Base-by-base conservation (phyloP, 2,797 vertebrate genomes). In the Malurus leucopterus region DNA sequence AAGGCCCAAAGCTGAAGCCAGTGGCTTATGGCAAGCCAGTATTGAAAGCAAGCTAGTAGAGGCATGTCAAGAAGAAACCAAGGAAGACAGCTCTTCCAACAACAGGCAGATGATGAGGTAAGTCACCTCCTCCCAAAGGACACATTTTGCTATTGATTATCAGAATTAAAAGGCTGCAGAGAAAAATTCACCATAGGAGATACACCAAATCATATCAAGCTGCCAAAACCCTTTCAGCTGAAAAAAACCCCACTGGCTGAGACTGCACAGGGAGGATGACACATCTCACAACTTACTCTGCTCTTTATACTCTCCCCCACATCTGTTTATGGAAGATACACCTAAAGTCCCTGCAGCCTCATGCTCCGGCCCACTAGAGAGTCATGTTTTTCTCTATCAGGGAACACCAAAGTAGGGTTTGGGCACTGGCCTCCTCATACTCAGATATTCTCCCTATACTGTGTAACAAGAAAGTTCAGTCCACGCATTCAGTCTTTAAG, bases 101-200 rank as follows among this genome's bases (percentile, higher is more conserved):
- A 79, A 61, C 15, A 61, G 26, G 58, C 22, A 85, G 41, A 38
- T 49, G 30, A 38, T 7, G 7, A 85, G 11, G 9, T 6, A 84
- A 17, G 20, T 24, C 30, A 62, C 30, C 54, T 68, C 79, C 46
- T 50, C 43, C 43, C 1, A 0, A 80, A 71, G 23, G n/a, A 83
- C 26, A 77, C 0, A 0, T 4, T 29, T 15, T 30, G 15, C 32
- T 57, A 15, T 11, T 6, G 44, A 54, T 14, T 12, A 65, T 20
- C 32, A 74, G 24, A 91, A 75, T 38, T 69, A 59, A 81, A 71
- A 64, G 38, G 50, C 43, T 82, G 40, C 4, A 57, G 86, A 54
- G 6, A 90, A 34, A 91, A 92, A 43, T 6, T 15, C 23, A 36
- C 23, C 6, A 11, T 7, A 62, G 44, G 12, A 57, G 26, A 36